These are phyloP conservation scores for Steatornis caripensis DNA, from an alignment of 2,113 vertebrate genomes.

Conservation along the genomic window DNA sequence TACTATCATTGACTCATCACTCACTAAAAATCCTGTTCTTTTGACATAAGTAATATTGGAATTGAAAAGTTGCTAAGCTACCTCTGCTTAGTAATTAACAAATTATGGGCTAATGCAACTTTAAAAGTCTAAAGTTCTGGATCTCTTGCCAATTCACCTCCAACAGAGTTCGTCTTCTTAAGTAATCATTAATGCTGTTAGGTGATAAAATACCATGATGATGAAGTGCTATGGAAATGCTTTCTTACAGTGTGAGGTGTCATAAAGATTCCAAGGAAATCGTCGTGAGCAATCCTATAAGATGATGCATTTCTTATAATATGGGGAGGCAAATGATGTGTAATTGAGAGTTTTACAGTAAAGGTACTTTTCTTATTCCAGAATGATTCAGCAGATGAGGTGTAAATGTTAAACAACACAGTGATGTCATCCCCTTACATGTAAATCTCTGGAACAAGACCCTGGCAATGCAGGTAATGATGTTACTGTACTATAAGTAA, in stretches of 20 bases:
- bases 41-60: background rate
- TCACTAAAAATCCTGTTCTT: background rate
- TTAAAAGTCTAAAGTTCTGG: background rate
- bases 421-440: background rate
- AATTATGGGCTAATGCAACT: background rate
- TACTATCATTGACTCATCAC: background rate
- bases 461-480: background rate
- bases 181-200: background rate
- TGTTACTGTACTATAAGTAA: background rate
- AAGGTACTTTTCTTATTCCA: background rate
- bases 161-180: background rate
- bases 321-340: background rate
- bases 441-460: background rate
- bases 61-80: background rate
- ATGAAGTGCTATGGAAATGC: background rate
- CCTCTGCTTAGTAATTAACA: background rate
- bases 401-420: background rate
- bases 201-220: background rate
- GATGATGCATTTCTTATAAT: background rate
- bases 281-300: background rate
- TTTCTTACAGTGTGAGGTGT: background rate
- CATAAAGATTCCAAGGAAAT: background rate
- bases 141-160: background rate
- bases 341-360: background rate
- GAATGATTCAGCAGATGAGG: conserved; percentile 45